Conservation (phyloP, 2,797 vertebrate species). For the Ataeniobius toweri region DNA sequence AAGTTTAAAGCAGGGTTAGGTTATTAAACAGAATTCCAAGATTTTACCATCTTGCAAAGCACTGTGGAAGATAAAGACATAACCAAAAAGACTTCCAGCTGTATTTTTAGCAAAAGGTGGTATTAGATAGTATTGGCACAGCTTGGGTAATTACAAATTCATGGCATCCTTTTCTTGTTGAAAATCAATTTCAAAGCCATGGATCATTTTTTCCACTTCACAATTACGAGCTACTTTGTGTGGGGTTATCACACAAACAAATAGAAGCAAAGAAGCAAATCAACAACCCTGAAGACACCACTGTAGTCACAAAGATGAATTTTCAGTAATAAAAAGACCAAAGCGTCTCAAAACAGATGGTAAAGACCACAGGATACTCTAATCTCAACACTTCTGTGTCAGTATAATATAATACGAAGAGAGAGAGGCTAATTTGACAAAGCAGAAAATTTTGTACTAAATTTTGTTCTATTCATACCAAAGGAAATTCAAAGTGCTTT, state of each 20-base stretch:
- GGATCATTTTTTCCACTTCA: too few species aligned
- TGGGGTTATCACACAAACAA: too few species aligned
- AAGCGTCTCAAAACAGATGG: constrained; percentile 34
- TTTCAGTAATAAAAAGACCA: constrained; percentile 17
- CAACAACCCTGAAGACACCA: constrained; percentile 3
- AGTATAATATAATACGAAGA: constrained; percentile 16
- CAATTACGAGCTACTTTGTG: too few species aligned
- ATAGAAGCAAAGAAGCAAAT: not conserved
- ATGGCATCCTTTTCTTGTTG: not conserved
- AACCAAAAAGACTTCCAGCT: not conserved
- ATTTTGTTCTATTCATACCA: not conserved
- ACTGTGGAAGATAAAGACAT: not conserved
- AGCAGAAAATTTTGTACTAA: not conserved
- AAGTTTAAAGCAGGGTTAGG: too few species aligned
- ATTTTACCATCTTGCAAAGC: too few species aligned
- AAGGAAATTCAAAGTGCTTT: not conserved
- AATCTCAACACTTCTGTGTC: constrained; percentile 26
- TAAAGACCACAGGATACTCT: constrained; percentile 18
- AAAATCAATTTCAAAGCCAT: not conserved
- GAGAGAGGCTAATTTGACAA: constrained; percentile 15
- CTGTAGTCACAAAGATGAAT: constrained; percentile 16
- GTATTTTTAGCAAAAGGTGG: too few species aligned
- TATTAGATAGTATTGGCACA: not conserved
- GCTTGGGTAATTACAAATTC: not conserved
- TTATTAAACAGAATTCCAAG: too few species aligned